Percentiles rank a stretch among this genome's conserved stretches.
Evolutionary conservation across 2,888 invertebrate genomes (phyloP).

Genomic region (Drosophila ezoana): DNA sequence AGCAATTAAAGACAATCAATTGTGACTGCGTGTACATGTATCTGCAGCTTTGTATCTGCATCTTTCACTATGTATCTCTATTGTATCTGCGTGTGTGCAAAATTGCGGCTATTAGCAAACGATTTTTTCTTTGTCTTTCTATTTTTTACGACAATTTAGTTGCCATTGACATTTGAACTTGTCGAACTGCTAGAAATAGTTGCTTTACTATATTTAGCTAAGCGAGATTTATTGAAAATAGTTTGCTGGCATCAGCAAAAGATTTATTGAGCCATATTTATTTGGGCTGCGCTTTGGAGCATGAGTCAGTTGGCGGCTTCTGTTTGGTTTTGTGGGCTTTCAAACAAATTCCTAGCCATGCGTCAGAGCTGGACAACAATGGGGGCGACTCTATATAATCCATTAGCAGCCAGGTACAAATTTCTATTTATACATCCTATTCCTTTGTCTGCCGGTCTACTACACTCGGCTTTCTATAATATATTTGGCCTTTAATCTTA

Average conservation of each 20-base stretch:
- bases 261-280: constrained; percentile 32
- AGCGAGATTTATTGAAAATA: neutral
- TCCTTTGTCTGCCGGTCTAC: neutral
- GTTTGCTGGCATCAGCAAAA: constrained; percentile 1
- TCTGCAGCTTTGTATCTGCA: constrained; percentile 25
- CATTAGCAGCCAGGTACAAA: neutral
- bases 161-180: constrained; percentile 80
- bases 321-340: constrained; percentile 9
- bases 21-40: constrained; percentile 7
- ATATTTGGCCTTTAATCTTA: neutral
- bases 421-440: neutral
- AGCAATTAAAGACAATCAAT: constrained; percentile 71
- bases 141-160: constrained; percentile 55
- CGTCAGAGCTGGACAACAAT: constrained; percentile 16
- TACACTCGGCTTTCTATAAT: neutral
- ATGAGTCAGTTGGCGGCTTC: constrained; percentile 29
- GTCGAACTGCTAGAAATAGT: constrained; percentile 34
- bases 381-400: neutral
- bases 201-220: constrained; percentile 17
- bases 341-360: neutral
- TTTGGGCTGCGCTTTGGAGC: constrained; percentile 13
- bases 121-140: constrained; percentile 36
- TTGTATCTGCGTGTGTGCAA: constrained; percentile 44
- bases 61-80: constrained; percentile 16
- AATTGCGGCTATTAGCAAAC: constrained; percentile 71